Evolutionary conservation across 1,140 invertebrate genomes (phyloP).

Genomic region (Pseudomyrmex dendroicus): DNA sequence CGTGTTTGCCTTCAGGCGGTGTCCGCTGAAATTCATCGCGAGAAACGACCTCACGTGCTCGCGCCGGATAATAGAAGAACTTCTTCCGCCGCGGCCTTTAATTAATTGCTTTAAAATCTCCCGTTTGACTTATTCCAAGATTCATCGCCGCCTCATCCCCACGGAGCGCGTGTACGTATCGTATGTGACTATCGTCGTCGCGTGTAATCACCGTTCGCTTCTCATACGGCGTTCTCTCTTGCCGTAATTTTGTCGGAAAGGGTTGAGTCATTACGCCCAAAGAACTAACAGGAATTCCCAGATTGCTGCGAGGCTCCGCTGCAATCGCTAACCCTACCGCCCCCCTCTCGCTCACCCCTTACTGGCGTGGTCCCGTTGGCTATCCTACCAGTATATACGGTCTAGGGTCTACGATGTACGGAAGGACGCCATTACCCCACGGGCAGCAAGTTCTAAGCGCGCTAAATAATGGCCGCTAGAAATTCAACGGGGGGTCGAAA

Average conservation of each 20-base stretch:
- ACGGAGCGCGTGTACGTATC: slow-evolving; percentile 13
- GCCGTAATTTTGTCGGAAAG: slow-evolving; percentile 67
- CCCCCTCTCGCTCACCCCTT: slow-evolving; percentile 43
- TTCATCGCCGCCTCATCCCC: neutral
- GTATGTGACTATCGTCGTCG: slow-evolving; percentile 25
- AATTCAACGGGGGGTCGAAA: slow-evolving; percentile 77
- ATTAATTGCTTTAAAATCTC: slow-evolving; percentile 60
- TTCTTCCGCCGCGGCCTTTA: slow-evolving; percentile 52
- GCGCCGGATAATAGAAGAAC: slow-evolving; percentile 58
- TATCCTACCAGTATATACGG: slow-evolving; percentile 44
- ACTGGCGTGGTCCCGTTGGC: slow-evolving; percentile 42
- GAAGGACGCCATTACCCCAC: slow-evolving; percentile 74
- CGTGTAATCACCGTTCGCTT: slow-evolving; percentile 54
- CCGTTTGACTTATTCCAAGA: slow-evolving; percentile 56
- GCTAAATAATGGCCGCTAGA: slow-evolving; percentile 84
- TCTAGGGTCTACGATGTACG: slow-evolving; percentile 35
- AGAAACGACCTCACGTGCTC: slow-evolving; percentile 53
- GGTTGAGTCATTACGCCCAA: slow-evolving; percentile 74
- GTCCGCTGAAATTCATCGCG: slow-evolving; percentile 60
- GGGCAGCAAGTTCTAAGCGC: slow-evolving; percentile 81
- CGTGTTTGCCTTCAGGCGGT: slow-evolving; percentile 58
- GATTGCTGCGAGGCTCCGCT: slow-evolving; percentile 67
- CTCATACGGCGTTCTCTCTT: slow-evolving; percentile 59
- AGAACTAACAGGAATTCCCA: slow-evolving; percentile 76
- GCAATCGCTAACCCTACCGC: slow-evolving; percentile 45